Conservation (phyloP, 2,888 invertebrate genomes). For the Nezara viridula region DNA sequence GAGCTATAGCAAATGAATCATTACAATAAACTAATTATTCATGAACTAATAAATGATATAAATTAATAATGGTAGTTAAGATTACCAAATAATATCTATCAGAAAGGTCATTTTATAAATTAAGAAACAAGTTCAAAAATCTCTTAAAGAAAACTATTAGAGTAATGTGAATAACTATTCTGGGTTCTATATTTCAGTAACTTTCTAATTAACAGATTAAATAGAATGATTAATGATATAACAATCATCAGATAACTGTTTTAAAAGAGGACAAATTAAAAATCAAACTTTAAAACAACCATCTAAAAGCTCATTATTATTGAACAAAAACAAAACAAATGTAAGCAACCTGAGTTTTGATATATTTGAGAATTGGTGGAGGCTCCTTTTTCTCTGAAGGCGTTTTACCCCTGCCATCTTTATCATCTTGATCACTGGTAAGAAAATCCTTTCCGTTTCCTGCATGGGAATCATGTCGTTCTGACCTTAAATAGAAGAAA, state of each 20-base stretch:
- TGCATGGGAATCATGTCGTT: conserved; percentile 66
- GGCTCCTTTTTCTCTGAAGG: conserved; percentile 71
- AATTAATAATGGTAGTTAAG: no score
- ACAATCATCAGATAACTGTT: not conserved
- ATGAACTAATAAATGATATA: no score
- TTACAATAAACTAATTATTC: no score
- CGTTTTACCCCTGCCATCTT: conserved; percentile 68
- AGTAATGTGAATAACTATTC: no score
- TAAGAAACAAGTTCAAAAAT: no score
- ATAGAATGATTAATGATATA: no score
- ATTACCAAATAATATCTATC: no score
- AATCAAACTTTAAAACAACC: not conserved
- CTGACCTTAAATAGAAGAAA: conserved; percentile 65
- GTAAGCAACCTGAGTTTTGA: conserved; percentile 76
- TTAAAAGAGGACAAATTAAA: not conserved
- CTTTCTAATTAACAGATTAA: no score
- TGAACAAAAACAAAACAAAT: not conserved
- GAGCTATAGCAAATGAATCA: no score
- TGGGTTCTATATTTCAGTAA: no score
- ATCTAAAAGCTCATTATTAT: not conserved
- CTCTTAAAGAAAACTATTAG: no score
- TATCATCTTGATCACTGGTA: conserved; percentile 62
- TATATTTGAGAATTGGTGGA: conserved; percentile 83
- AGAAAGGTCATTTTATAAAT: no score
- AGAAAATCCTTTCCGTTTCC: conserved; percentile 59